These are phyloP conservation scores for Chrysogorgia sp. DNA, from an alignment of 92 coral and sea anemone genomes.

Conservation along the genomic window DNA sequence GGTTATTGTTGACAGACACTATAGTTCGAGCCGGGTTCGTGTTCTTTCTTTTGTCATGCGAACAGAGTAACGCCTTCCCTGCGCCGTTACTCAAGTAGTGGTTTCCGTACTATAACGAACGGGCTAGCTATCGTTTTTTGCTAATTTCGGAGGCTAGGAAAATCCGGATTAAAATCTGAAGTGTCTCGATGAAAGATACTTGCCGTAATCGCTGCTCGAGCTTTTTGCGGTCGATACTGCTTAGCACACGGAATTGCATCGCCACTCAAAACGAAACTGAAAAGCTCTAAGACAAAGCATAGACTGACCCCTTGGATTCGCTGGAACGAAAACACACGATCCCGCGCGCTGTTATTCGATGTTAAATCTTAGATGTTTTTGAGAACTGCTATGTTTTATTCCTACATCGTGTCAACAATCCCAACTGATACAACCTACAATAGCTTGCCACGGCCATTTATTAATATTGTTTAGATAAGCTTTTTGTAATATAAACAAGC, in stretches of 20 bases:
- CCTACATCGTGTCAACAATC: slow-evolving; percentile 13
- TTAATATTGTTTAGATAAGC: slow-evolving; percentile 51
- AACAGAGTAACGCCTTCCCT: neutral
- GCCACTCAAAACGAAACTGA: no score
- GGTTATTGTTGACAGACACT: slow-evolving; percentile 40
- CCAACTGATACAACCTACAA: slow-evolving; percentile 37
- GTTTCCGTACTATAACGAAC: neutral
- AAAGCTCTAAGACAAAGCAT: no score
- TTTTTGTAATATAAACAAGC: slow-evolving; percentile 46
- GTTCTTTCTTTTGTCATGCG: neutral
- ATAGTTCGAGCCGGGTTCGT: neutral
- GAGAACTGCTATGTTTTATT: neutral
- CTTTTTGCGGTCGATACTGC: neutral
- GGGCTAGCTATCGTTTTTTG: no score
- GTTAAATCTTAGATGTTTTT: neutral
- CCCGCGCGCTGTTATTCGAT: no score
- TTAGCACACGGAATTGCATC: no score
- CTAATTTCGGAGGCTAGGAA: neutral
- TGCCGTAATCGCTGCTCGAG: neutral
- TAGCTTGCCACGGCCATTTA: slow-evolving; percentile 34
- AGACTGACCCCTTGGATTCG: no score
- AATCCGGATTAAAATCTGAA: neutral
- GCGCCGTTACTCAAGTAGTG: neutral
- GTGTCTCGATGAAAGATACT: slow-evolving; percentile 1
- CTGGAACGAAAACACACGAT: no score